Conservation (phyloP, 2,888 invertebrate species). For the Heliothis peltigera region DNA sequence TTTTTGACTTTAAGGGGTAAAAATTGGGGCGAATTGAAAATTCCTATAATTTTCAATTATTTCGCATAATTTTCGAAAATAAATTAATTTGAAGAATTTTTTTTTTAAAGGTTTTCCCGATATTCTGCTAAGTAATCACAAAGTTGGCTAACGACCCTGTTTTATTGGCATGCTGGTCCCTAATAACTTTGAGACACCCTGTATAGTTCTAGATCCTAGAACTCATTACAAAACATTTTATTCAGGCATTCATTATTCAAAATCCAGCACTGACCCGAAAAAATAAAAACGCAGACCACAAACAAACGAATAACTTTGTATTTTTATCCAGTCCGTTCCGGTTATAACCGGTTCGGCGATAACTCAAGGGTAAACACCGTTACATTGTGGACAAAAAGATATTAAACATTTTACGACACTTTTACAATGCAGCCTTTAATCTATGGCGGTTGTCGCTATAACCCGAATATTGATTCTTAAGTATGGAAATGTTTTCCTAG, state of each 20-base stretch:
- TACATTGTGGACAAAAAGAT: conserved; percentile 42
- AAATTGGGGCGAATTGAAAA: too few relatives aligned
- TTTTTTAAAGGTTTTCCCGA: too few relatives aligned
- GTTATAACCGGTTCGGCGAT: conserved; percentile 32
- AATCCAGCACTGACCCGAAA: background rate
- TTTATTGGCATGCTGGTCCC: too few relatives aligned
- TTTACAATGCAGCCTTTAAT: conserved; percentile 47
- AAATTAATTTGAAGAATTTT: too few relatives aligned
- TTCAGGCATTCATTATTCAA: background rate
- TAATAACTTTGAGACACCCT: too few relatives aligned
- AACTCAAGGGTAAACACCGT: conserved; percentile 40
- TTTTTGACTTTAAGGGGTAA: too few relatives aligned
- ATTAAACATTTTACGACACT: conserved; percentile 54
- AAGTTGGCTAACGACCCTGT: too few relatives aligned
- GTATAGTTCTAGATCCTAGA: too few relatives aligned
- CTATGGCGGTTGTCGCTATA: conserved; percentile 32
- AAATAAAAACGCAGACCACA: background rate
- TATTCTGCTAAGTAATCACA: too few relatives aligned
- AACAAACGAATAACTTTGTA: conserved; percentile 7
- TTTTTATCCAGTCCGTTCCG: conserved; percentile 18
- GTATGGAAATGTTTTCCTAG: conserved; percentile 27
- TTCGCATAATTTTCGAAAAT: too few relatives aligned
- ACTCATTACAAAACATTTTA: background rate
- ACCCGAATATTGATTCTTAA: conserved; percentile 52
- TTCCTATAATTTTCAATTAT: too few relatives aligned